These are phyloP conservation scores for Xestia sexstrigata DNA, from an alignment of 2,888 invertebrate genomes.

Conservation along the genomic window DNA sequence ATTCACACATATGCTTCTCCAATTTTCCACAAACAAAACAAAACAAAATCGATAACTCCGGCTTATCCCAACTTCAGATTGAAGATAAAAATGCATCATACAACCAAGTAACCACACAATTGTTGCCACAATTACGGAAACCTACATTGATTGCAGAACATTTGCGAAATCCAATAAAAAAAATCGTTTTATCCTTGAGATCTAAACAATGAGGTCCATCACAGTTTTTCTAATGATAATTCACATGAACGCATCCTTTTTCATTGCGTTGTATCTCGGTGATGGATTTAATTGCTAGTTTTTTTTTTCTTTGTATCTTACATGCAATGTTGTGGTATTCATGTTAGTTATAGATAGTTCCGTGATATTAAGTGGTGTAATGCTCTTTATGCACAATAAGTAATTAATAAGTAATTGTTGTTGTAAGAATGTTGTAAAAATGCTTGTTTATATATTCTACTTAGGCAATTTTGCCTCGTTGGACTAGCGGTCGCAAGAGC, in stretches of 20 bases:
- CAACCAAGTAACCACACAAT: constrained; percentile 5
- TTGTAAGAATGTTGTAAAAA: not conserved
- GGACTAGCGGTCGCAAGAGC: not conserved
- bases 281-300: constrained; percentile 64
- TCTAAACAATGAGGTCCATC: constrained; percentile 83
- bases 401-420: not conserved
- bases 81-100: not conserved
- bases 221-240: constrained; percentile 84
- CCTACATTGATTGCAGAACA: constrained; percentile 71
- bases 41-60: not conserved
- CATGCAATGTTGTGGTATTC: constrained; percentile 62
- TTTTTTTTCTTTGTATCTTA: constrained; percentile 63
- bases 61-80: not conserved
- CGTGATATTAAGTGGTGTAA: constrained; percentile 66
- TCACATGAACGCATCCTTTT: constrained; percentile 85
- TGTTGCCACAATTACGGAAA: constrained; percentile 79
- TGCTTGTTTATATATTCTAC: no score
- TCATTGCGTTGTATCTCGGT: constrained; percentile 65
- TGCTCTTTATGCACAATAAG: constrained; percentile 32
- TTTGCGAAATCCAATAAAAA: constrained; percentile 82
- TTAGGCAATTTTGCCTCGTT: not conserved
- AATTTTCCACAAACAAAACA: not conserved
- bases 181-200: constrained; percentile 85
- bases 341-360: constrained; percentile 58
- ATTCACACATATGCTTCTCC: not conserved